These are phyloP conservation scores for Diplodus sargus DNA, from an alignment of 2,797 vertebrate genomes.

Conservation along the genomic window DNA sequence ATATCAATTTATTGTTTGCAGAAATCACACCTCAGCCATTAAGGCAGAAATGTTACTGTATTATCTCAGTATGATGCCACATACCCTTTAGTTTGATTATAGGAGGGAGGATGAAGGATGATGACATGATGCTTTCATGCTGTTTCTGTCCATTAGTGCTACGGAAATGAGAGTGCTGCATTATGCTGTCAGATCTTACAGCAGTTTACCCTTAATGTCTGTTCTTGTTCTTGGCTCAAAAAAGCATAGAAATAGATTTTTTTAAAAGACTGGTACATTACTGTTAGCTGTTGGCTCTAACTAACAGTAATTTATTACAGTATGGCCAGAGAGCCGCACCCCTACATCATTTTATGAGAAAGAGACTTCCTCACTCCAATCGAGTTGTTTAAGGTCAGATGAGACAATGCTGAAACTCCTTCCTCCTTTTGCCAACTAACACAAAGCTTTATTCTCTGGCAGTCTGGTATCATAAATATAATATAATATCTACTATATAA, in stretches of 20 bases:
- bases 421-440: slow-evolving; percentile 6
- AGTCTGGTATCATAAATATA: slow-evolving; percentile 24
- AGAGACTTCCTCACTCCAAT: slow-evolving; percentile 3
- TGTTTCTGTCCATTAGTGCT: not conserved
- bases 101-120: not conserved
- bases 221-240: not conserved
- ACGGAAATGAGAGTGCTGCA: not conserved
- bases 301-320: not conserved
- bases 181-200: not conserved
- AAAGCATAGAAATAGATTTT: not conserved
- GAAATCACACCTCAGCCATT: not conserved
- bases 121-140: not conserved
- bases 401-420: slow-evolving; percentile 15
- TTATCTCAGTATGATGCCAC: not conserved
- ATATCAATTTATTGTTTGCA: not conserved
- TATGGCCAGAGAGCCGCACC: not conserved
- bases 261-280: not conserved
- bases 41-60: not conserved
- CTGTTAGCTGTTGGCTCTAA: not conserved
- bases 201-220: not conserved
- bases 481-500: slow-evolving; percentile 15
- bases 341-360: slow-evolving; percentile 12
- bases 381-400: slow-evolving; percentile 8
- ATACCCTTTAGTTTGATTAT: not conserved
- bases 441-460: slow-evolving; percentile 11